Evolutionary conservation across 1,140 invertebrate genomes (phyloP), one percentile per base, ranked within the genome.

Genomic region (Sinonovacula constricta): DNA sequence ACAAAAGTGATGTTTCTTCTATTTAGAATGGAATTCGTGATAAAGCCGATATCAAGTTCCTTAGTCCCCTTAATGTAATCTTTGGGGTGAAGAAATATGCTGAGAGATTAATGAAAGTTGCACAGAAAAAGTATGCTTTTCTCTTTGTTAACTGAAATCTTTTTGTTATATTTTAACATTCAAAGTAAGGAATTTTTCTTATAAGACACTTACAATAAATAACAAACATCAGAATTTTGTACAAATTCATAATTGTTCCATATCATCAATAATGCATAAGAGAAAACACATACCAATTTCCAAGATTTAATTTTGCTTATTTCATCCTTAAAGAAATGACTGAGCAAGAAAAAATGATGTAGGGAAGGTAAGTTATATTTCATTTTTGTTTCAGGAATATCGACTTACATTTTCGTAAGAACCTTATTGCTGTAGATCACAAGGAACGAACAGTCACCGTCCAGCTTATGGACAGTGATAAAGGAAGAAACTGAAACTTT

Each of bases 81-180:
- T 99, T 99, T 92, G 96, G 96, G 3, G 96, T 98, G 1, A 96
- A 97, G 90, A 95, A 97, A 87, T 99, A 99, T 90, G 97, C 97
- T 0, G 94, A 96, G 83, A 94, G 94, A 0, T 92, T 99, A n/a
- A 93, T 94, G 93, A 92, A 95, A 86, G 92, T 99, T 24, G 95
- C 94, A 1, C 92, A 95, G 72, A 86, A 93, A 69, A 88, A 87
- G 89, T 89, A 72, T 74, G 74, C 45, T 22, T 12, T 51, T 4
- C 18, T 34, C 31, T 12, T 57, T 57, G 7, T 26, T 2, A n/a
- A n/a, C n/a, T n/a, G n/a, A n/a, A n/a, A n/a, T n/a, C n/a, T n/a
- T n/a, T n/a, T n/a, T n/a, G n/a, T n/a, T n/a, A n/a, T n/a, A n/a
- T n/a, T n/a, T n/a, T n/a, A n/a, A n/a, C n/a, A n/a, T n/a, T n/a